Conservation (phyloP, 2,113 vertebrate species). For the Epinephelus cyanopodus region DNA sequence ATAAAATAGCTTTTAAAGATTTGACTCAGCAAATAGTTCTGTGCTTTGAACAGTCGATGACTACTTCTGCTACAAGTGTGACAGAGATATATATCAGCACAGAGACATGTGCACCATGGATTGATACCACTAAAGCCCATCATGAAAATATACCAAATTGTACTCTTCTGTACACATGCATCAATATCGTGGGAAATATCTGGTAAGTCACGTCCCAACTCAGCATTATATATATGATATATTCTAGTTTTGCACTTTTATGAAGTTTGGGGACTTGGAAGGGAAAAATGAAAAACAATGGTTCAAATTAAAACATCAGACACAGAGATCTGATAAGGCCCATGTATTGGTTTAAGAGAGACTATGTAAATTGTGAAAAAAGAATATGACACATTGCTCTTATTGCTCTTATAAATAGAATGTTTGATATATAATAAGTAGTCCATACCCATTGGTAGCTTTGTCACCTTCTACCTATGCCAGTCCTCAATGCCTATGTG, state of each 20-base stretch:
- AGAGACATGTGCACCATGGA: neutral
- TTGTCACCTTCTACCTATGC: no score
- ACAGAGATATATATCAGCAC: neutral
- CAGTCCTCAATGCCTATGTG: no score
- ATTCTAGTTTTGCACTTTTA: neutral
- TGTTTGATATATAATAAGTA: no score
- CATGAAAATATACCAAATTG: neutral
- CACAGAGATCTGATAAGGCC: no score
- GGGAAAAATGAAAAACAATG: no score
- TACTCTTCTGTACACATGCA: neutral
- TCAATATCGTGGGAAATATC: neutral
- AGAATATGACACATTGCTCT: no score
- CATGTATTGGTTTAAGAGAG: no score
- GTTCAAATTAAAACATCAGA: no score
- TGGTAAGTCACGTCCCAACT: neutral
- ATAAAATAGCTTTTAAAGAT: neutral
- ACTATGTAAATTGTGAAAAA: no score
- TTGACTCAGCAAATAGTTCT: neutral
- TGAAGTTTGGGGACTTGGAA: neutral
- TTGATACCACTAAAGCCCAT: neutral
- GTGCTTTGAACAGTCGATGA: conserved; percentile 13
- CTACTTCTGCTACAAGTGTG: neutral
- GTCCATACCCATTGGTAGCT: no score
- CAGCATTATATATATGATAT: neutral
- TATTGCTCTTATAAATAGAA: no score